A percentile compares a stretch with the other conserved stretches of the same genome.
phyloP scores from a whole-genome alignment of 2,113 vertebrate genomes.

The Tyrannus savana region DNA sequence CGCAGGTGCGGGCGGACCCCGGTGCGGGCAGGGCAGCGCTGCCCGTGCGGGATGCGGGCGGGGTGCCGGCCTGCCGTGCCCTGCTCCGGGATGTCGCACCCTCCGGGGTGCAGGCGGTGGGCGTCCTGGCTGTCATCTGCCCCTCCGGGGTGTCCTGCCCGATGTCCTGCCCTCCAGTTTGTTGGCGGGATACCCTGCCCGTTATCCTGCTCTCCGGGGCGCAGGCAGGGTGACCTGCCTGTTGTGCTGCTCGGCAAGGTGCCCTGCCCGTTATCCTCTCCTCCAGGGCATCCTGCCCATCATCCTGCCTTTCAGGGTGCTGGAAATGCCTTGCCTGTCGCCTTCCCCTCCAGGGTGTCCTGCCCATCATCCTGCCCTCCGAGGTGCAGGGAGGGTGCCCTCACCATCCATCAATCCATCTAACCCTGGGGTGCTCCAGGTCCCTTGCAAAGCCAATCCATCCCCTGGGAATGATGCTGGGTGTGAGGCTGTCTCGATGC shows the following conservation, averaged over 20 bases:
- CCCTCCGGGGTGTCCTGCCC: fast-evolving
- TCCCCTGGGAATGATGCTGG: neutral
- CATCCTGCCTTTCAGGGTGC: neutral
- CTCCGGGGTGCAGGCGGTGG: neutral
- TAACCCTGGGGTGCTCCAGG: neutral
- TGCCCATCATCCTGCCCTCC: fast-evolving
- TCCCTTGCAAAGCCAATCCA: neutral
- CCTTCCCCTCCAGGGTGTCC: too few species aligned
- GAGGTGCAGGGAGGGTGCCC: neutral
- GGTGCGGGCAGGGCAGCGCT: neutral
- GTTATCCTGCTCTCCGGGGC: neutral
- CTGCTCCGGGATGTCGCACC: neutral
- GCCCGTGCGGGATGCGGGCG: neutral
- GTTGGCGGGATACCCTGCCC: neutral
- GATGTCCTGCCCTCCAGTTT: neutral
- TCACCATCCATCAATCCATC: neutral
- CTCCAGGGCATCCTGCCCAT: neutral
- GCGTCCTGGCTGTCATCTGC: neutral
- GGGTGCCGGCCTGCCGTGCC: neutral
- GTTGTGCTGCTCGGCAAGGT: neutral
- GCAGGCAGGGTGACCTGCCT: neutral
- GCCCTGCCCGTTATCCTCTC: neutral
- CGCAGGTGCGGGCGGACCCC: neutral
- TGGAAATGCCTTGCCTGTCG: neutral
- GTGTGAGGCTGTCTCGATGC: fast-evolving